Percentiles rank a stretch among this genome's conserved stretches.
Evolutionary conservation across 1,140 invertebrate genomes (phyloP).

Genomic region (Scaptomyza montana): DNA sequence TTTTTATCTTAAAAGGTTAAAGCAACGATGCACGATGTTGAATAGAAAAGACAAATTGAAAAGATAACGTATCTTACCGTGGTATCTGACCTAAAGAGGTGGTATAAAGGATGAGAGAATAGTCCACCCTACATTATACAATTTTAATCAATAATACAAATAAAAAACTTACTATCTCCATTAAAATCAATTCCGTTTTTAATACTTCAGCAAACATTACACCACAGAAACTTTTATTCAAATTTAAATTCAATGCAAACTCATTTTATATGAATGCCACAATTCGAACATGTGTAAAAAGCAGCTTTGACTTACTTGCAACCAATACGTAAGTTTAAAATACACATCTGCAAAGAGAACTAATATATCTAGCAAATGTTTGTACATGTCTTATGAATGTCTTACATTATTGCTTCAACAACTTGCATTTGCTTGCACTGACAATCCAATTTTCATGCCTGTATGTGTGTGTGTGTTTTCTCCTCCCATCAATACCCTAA

Average conservation of each 20-base stretch:
- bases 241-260: constrained; percentile 3
- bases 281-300: neutral
- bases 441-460: constrained; percentile 1
- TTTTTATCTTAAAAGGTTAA: no score
- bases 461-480: no score
- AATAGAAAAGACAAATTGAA: no score
- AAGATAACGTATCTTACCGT: no score
- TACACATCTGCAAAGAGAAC: neutral
- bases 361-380: constrained; percentile 1
- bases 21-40: no score
- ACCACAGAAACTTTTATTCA: neutral
- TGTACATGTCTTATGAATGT: constrained; percentile 21
- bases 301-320: neutral
- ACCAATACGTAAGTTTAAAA: neutral
- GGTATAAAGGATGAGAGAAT: no score
- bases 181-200: no score
- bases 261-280: neutral
- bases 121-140: no score
- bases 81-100: no score
- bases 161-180: no score
- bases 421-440: constrained; percentile 7
- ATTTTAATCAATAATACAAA: no score
- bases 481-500: no score
- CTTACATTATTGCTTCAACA: neutral
- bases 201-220: neutral